A percentile compares a stretch with the other conserved stretches of the same genome.
Conservation (phyloP, 2,797 vertebrate species). For the Pagetopsis macropterus region DNA sequence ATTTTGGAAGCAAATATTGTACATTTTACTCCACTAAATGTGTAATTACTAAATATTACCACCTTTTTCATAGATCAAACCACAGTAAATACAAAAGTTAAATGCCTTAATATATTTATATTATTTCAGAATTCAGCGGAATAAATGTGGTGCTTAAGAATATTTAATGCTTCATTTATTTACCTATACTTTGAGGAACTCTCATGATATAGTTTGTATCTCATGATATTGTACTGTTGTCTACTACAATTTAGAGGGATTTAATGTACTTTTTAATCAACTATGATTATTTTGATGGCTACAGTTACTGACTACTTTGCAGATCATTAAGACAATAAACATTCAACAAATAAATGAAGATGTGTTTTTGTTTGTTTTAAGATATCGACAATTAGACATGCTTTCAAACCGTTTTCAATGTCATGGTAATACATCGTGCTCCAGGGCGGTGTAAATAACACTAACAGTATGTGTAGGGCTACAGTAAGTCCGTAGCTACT, state of each 20-base stretch:
- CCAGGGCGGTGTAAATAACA: neutral
- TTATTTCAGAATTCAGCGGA: too few relatives aligned
- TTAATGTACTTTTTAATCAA: neutral
- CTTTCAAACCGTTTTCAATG: neutral
- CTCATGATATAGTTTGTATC: too few relatives aligned
- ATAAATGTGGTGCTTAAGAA: too few relatives aligned
- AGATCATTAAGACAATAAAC: neutral
- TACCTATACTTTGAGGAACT: too few relatives aligned
- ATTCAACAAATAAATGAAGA: neutral
- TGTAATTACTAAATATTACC: too few relatives aligned
- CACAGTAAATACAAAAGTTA: too few relatives aligned
- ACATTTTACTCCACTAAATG: neutral
- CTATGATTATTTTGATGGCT: neutral
- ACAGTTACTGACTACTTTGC: neutral
- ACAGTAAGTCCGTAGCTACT: too few relatives aligned
- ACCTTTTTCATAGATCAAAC: too few relatives aligned
- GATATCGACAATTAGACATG: neutral
- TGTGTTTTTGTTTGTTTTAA: neutral
- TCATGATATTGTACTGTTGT: too few relatives aligned
- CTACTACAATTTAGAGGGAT: neutral
- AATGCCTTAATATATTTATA: too few relatives aligned
- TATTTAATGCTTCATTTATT: too few relatives aligned
- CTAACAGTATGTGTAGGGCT: too few relatives aligned
- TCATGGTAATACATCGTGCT: neutral
- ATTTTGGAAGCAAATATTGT: neutral